Evolutionary conservation across 92 coral and sea anemone species (phyloP).

Genomic region (Porites divaricata): DNA sequence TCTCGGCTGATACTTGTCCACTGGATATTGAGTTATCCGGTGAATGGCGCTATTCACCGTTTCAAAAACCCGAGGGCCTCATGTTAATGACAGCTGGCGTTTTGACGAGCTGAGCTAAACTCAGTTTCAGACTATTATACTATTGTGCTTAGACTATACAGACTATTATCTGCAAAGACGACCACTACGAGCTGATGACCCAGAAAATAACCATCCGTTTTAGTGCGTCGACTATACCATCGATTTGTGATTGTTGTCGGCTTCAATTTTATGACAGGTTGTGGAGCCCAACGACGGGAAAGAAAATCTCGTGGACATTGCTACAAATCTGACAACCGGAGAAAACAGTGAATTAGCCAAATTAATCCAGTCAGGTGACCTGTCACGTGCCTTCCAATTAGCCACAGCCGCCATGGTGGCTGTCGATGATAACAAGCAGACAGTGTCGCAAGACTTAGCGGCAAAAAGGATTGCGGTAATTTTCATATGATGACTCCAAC

Average conservation of each 20-base stretch:
- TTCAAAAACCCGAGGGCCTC: too few relatives aligned
- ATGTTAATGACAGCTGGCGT: too few relatives aligned
- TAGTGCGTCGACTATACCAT: background rate
- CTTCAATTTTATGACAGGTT: background rate
- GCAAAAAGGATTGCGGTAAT: constrained; percentile 11
- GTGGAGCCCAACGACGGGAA: background rate
- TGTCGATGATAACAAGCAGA: background rate
- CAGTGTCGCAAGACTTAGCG: background rate
- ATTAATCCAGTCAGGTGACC: constrained; percentile 31
- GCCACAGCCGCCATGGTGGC: constrained; percentile 23
- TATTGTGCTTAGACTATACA: too few relatives aligned
- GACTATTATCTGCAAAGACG: too few relatives aligned
- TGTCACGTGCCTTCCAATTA: constrained; percentile 24
- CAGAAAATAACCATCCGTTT: too few relatives aligned
- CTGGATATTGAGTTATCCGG: too few relatives aligned
- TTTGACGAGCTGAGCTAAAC: too few relatives aligned
- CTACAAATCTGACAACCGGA: constrained; percentile 23
- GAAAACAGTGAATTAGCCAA: constrained; percentile 16
- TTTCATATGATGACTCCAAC: background rate
- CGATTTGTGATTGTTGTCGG: background rate
- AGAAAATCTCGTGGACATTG: background rate
- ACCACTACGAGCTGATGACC: too few relatives aligned
- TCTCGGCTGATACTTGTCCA: too few relatives aligned
- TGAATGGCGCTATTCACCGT: too few relatives aligned
- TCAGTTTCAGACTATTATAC: too few relatives aligned